phyloP scores from a whole-genome alignment of 1,140 invertebrate genomes.

The Conus ventricosus region DNA sequence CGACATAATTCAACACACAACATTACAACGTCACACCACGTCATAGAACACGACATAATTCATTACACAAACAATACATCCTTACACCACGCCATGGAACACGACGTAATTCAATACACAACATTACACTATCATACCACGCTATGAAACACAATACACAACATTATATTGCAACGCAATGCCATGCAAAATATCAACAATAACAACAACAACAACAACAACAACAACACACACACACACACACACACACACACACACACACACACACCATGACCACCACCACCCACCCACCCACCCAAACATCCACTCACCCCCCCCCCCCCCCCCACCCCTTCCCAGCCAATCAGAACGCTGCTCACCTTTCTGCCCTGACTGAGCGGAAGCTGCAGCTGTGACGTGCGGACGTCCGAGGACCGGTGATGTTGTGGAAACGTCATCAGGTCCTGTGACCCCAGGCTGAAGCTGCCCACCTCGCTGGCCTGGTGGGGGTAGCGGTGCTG shows the following conservation, averaged over 20 bases:
- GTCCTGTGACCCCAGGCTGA: slow-evolving; percentile 1
- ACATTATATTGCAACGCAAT: too few relatives aligned
- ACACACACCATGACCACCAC: not conserved
- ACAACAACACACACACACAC: not conserved
- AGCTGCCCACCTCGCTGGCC: not conserved
- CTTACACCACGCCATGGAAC: too few relatives aligned
- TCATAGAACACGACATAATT: too few relatives aligned
- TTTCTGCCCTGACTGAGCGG: not conserved
- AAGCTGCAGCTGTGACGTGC: slow-evolving; percentile 17
- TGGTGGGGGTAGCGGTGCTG: not conserved
- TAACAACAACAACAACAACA: not conserved
- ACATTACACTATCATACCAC: too few relatives aligned
- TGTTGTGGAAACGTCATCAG: not conserved
- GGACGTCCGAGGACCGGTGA: not conserved
- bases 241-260: slow-evolving; percentile 9
- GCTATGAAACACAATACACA: too few relatives aligned
- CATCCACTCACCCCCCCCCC: not conserved
- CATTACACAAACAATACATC: too few relatives aligned
- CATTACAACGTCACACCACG: too few relatives aligned
- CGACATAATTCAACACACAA: too few relatives aligned
- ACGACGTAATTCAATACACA: too few relatives aligned
- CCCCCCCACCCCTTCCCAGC: not conserved
- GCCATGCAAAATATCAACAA: too few relatives aligned
- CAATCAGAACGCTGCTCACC: not conserved
- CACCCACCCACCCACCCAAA: too few relatives aligned